Base-by-base conservation (phyloP, 2,888 invertebrate species). In the Stenotaenia linearis region DNA sequence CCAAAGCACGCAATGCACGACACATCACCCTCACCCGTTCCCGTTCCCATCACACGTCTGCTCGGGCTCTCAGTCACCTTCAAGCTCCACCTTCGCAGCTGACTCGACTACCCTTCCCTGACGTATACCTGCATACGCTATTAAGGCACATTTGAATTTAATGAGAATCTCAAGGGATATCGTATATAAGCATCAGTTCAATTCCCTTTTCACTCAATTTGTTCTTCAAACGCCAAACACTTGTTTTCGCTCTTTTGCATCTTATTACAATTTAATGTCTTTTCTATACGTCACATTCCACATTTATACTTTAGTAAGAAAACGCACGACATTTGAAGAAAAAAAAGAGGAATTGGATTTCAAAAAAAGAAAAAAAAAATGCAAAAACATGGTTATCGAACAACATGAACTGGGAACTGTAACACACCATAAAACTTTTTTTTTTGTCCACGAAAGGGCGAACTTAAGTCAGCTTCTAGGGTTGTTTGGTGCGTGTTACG, bases 1-100 rank as follows among this genome's bases (percentile, higher is more conserved):
- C 61, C 61, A 61, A 61, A 61, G 61, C 61, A 61, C 61, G 61
- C 61, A 61, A 61, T 25, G 61, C 61, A 61, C 61, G 61, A 61
- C 61, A 61, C 61, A 61, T 56, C 61, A 25, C 61, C 61, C 61
- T 23, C 15, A 61, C 61, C 61, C 56, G 1, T 7, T 21, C 56
- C 23, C 61, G 25, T 28, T 25, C 61, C 61, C 61, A 61, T 61
- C 61, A 61, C 61, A 61, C 61, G 61, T 61, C 61, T 28, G 4
- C 61, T 25, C 28, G 9, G 10, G 23, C 23, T 23, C 28, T 23
- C 25, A 61, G 61, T 61, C 61, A 61, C 61, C 61, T 61, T 25
- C 25, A 25, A 23, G 61, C 61, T 7, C 61, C 61, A 61, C 61
- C 61, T 61, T 25, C 45, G 45, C 45, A 45, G 32, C 9, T 9